These are phyloP conservation scores for Mirounga angustirostris DNA, from an alignment of 2,113 vertebrate genomes.

Conservation along the genomic window DNA sequence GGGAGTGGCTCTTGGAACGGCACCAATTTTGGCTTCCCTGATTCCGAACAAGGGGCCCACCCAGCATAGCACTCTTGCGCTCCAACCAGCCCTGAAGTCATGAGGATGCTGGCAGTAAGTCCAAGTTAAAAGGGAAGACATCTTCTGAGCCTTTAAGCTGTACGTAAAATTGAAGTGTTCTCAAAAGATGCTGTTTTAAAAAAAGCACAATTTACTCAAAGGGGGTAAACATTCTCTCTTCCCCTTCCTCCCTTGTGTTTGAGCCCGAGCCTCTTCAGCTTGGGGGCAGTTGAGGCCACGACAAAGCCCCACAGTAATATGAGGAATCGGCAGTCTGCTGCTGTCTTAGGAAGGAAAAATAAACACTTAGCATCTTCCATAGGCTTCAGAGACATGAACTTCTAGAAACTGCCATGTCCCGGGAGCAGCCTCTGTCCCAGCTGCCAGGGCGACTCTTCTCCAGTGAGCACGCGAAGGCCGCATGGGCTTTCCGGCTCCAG, in stretches of 20 bases:
- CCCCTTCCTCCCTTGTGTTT: not conserved
- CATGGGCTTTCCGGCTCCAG: not conserved
- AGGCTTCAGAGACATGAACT: not conserved
- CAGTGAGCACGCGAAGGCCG: not conserved
- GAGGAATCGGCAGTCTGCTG: not conserved
- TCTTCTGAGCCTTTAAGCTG: not conserved
- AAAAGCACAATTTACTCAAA: not conserved
- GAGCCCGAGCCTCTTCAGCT: not conserved
- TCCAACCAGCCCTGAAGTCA: not conserved
- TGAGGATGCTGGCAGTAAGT: not conserved
- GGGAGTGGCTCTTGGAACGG: conserved; percentile 4
- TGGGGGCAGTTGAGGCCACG: not conserved
- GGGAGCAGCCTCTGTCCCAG: not conserved
- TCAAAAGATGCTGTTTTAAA: conserved; percentile 3
- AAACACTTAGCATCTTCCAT: not conserved
- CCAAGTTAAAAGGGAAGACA: not conserved
- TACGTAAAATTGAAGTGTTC: not conserved
- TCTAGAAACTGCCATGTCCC: not conserved
- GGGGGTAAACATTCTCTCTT: not conserved
- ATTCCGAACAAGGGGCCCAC: not conserved
- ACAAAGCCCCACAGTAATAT: not conserved
- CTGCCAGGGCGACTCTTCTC: not conserved
- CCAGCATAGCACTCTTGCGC: not conserved
- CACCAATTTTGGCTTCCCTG: not conserved
- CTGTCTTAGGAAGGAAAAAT: not conserved